Conservation (phyloP, 1,140 invertebrate genomes). For the Tetramorium simillimum region DNA sequence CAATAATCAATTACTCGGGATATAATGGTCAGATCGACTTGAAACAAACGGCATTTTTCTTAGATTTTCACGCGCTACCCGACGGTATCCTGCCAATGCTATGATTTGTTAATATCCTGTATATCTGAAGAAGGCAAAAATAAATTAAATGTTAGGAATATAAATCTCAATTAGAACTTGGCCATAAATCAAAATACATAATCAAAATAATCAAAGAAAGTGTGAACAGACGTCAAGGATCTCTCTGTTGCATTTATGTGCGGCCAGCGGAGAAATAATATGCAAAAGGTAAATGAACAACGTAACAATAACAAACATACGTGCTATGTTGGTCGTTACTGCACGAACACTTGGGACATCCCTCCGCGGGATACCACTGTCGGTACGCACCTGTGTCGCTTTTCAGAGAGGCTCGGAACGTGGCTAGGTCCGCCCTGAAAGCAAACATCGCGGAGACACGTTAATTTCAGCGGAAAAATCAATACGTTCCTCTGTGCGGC, state of each 20-base stretch:
- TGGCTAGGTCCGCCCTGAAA: conserved; percentile 61
- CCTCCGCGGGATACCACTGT: conserved; percentile 60
- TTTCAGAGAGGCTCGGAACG: conserved; percentile 50
- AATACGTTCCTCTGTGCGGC: neutral
- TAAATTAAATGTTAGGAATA: neutral
- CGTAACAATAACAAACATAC: conserved; percentile 63
- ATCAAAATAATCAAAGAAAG: neutral
- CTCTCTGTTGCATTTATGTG: neutral
- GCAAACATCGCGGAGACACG: conserved; percentile 47
- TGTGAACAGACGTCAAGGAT: neutral
- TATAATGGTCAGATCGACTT: no score
- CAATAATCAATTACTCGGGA: no score
- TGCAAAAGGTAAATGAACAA: conserved; percentile 40
- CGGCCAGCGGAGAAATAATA: conserved; percentile 6
- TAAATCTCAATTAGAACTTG: neutral
- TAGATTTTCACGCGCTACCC: no score
- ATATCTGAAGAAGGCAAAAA: neutral
- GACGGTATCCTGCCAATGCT: no score
- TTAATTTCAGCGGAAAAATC: conserved; percentile 50
- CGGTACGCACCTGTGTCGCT: conserved; percentile 69
- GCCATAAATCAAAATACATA: neutral
- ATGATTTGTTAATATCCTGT: no score
- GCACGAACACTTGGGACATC: conserved; percentile 59
- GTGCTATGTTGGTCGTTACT: conserved; percentile 50
- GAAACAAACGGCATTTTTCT: no score